Percentiles rank a stretch among this genome's conserved stretches.
Conservation (phyloP, 2,888 invertebrate genomes). For the Pyrocoelia pectoralis region DNA sequence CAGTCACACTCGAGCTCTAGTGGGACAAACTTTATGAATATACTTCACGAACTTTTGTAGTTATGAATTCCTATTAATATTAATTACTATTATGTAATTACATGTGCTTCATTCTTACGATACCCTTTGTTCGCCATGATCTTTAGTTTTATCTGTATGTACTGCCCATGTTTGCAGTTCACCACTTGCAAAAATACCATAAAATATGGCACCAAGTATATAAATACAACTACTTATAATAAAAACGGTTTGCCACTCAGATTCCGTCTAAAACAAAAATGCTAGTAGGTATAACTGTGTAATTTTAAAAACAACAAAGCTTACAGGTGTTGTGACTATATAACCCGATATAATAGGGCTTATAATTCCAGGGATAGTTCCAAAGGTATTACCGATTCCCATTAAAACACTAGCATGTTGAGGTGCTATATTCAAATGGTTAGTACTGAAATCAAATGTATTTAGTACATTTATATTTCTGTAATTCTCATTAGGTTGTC, state of each 20-base stretch:
- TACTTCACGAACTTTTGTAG: too few relatives aligned
- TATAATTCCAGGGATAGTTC: slow-evolving; percentile 89
- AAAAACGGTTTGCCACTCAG: slow-evolving; percentile 86
- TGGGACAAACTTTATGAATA: too few relatives aligned
- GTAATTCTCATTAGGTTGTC: neutral
- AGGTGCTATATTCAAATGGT: slow-evolving; percentile 90
- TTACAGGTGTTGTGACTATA: slow-evolving; percentile 75
- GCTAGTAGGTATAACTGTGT: too few relatives aligned
- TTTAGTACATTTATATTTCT: too few relatives aligned
- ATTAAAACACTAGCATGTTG: slow-evolving; percentile 91
- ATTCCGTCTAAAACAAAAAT: slow-evolving; percentile 38
- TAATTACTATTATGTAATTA: too few relatives aligned
- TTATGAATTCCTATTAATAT: too few relatives aligned
- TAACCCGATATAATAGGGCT: slow-evolving; percentile 84
- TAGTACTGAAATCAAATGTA: slow-evolving; percentile 65
- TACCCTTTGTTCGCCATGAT: too few relatives aligned
- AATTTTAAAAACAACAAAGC: too few relatives aligned
- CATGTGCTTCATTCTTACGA: too few relatives aligned
- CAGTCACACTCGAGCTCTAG: too few relatives aligned
- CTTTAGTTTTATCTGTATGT: too few relatives aligned
- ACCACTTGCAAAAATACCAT: slow-evolving; percentile 82
- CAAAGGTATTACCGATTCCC: slow-evolving; percentile 91
- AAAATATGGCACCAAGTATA: slow-evolving; percentile 81
- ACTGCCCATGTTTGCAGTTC: slow-evolving; percentile 84
- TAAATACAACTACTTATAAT: slow-evolving; percentile 86